phyloP scores from a whole-genome alignment of 2,113 vertebrate genomes.

The Myotis brandtii region DNA sequence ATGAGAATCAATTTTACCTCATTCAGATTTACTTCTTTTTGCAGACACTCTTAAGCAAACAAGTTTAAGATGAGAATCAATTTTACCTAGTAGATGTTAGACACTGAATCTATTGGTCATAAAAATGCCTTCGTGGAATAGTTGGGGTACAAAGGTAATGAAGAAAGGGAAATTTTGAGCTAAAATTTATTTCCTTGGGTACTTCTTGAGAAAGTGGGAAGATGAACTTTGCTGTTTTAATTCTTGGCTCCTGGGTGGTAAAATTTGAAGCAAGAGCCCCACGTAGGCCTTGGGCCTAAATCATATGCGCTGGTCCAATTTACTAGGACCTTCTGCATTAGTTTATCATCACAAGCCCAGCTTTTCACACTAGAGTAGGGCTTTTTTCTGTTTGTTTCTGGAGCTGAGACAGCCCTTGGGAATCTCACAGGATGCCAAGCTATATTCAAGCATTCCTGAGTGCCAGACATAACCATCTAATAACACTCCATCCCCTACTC shows the following conservation, averaged over 20 bases:
- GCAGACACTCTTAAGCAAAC: background rate
- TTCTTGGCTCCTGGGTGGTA: background rate
- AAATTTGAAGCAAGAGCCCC: background rate
- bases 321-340: background rate
- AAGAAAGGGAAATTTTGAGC: background rate
- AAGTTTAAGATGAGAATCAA: constrained; percentile 8
- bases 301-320: background rate
- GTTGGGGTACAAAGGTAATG: background rate
- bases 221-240: background rate
- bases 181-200: background rate
- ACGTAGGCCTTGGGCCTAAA: background rate
- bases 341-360: background rate
- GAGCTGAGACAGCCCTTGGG: background rate
- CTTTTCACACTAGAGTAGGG: background rate
- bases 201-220: background rate
- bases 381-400: background rate
- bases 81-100: background rate
- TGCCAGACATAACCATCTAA: background rate
- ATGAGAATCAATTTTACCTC: constrained; percentile 1
- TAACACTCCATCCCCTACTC: background rate
- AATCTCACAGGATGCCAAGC: background rate
- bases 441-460: too few species aligned
- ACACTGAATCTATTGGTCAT: background rate
- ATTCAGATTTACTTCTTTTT: too few species aligned
- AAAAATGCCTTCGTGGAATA: background rate